Evolutionary conservation across 2,797 vertebrate species (phyloP).

Genomic region (Myripristis jacobus): DNA sequence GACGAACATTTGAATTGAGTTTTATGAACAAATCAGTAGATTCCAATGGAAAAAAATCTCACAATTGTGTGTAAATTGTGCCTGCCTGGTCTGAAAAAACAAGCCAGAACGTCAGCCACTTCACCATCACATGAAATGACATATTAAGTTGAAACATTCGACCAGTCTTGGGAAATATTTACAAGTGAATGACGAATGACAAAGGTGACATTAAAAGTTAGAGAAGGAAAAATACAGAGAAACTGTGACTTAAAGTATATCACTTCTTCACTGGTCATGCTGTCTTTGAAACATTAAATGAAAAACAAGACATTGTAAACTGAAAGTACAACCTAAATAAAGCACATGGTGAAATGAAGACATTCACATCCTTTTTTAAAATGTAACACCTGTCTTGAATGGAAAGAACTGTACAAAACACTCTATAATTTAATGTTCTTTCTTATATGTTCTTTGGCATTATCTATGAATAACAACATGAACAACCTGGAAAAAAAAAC

Average conservation of each 20-base stretch:
- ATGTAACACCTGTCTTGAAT: background rate
- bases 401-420: background rate
- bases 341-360: background rate
- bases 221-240: background rate
- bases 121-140: too few relatives aligned
- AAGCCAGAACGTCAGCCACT: too few relatives aligned
- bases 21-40: too few relatives aligned
- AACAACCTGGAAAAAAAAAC: constrained; percentile 14
- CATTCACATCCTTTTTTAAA: too few relatives aligned
- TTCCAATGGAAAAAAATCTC: too few relatives aligned
- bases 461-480: constrained; percentile 37
- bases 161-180: too few relatives aligned
- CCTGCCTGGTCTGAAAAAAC: too few relatives aligned
- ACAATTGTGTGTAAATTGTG: too few relatives aligned
- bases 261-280: background rate
- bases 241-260: background rate
- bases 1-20: too few relatives aligned
- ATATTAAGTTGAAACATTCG: too few relatives aligned
- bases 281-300: background rate
- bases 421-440: constrained; percentile 21
- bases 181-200: too few relatives aligned
- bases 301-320: background rate
- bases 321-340: background rate
- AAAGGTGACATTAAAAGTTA: background rate
- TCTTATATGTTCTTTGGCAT: constrained; percentile 12